These are phyloP conservation scores for Schizothorax lantsangensis DNA, from an alignment of 2,797 vertebrate species.

Conservation along the genomic window DNA sequence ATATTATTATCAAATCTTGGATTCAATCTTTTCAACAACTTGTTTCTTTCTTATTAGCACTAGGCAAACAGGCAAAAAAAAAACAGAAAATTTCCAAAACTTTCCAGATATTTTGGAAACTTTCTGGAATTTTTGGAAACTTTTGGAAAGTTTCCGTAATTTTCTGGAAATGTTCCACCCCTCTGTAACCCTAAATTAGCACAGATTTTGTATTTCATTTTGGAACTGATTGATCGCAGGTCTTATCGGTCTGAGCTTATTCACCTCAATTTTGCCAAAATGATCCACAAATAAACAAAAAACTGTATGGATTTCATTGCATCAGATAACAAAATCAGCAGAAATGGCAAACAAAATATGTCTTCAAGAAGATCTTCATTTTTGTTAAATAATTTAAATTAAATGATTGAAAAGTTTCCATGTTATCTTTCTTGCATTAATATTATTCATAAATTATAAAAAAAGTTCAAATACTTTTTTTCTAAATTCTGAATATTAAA, in stretches of 20 bases:
- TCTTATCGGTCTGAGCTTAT: not conserved
- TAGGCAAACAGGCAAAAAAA: not conserved
- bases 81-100: too few species aligned
- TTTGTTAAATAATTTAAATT: not conserved
- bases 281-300: not conserved
- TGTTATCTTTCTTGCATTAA: not conserved
- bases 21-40: not conserved
- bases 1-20: not conserved
- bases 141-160: too few species aligned
- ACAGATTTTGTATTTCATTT: not conserved
- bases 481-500: not conserved
- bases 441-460: not conserved
- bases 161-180: not conserved
- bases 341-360: not conserved
- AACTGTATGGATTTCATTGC: not conserved
- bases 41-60: not conserved
- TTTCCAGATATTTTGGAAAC: not conserved
- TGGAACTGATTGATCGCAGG: not conserved
- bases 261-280: not conserved
- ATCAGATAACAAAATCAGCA: not conserved
- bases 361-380: not conserved
- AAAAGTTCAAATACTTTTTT: not conserved
- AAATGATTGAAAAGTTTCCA: not conserved
- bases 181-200: not conserved
- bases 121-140: too few species aligned